Conservation (phyloP, 2,888 invertebrate species). For the Caenorhabditis panamensis region DNA sequence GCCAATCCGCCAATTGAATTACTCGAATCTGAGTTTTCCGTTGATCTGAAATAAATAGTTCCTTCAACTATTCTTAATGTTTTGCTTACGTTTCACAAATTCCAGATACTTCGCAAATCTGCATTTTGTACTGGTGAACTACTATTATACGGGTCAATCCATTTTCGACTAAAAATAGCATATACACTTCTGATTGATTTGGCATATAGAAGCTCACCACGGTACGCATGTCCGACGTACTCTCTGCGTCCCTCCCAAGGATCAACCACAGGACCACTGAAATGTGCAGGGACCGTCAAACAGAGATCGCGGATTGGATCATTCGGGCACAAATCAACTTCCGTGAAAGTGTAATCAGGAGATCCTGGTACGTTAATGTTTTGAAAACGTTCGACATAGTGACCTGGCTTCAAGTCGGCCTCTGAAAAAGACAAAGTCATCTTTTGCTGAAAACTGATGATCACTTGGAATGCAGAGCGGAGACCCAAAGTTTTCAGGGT, state of each 20-base stretch:
- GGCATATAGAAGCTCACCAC: background rate
- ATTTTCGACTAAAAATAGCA: background rate
- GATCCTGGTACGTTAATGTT: background rate
- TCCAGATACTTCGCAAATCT: conserved; percentile 23
- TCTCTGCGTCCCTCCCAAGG: background rate
- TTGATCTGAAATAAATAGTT: too few relatives aligned
- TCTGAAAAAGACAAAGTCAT: background rate
- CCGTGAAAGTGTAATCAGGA: background rate
- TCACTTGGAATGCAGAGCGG: conserved; percentile 25
- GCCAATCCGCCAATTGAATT: too few relatives aligned
- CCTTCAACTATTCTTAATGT: background rate
- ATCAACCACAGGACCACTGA: conserved; percentile 28
- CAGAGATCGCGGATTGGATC: conserved; percentile 3
- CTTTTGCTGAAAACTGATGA: too few relatives aligned
- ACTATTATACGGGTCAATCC: background rate
- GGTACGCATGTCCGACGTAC: conserved; percentile 4
- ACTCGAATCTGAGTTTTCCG: too few relatives aligned
- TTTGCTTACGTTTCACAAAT: conserved; percentile 19
- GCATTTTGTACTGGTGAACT: conserved; percentile 1
- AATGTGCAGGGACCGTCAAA: conserved; percentile 3
- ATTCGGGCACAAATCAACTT: background rate
- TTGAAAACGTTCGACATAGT: background rate
- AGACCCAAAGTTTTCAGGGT: background rate
- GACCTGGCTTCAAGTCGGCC: background rate
- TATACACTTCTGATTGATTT: too few relatives aligned